Base-by-base conservation (phyloP, 2,113 vertebrate genomes). In the Spermophilus dauricus region DNA sequence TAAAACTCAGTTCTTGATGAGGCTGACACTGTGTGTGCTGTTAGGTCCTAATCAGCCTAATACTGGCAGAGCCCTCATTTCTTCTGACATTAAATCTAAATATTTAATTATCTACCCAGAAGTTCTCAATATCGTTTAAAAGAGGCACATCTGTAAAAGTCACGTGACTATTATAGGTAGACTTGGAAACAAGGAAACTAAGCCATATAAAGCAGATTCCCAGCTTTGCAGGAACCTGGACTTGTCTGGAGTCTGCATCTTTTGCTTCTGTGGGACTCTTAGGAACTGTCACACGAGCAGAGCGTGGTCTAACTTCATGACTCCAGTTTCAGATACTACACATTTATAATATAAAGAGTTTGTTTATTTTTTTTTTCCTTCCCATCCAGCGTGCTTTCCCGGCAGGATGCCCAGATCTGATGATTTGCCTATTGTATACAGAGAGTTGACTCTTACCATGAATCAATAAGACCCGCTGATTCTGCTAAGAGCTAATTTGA, bases 401-500 rank as follows among this genome's bases (percentile, higher is more conserved):
- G 32, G 85, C 82, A 22, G 42, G 63, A 61, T 24, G 45, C 56
- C 45, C 1, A 28, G 8, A 90, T 48, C 76, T 48, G 42, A 30
- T 61, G 58, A 45, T 69, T 93, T 84, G 58, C 13, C 30, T 78
- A 6, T 69, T 85, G 48, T 30, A 2, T 4, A 16, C 7, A n/a
- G 34, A 86, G 5, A 13, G 8, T 78, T 34, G 48, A 77, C 45
- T 9, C 10, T 90, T 95, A 20, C 56, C 37, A 0, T 37, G 77
- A 86, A 48, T 94, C 80, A 70, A 24, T 26, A 16, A 76, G 80
- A 96, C 65, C 4, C 3, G 1, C 70, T 37, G 20, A 34, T 90
- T 94, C 37, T 87, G 85, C 73, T 8, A 4, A 83, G 89, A 86
- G 86, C 97, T 89, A 70, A 89, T 87, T 95, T 76, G 94, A 85